Percentiles rank a stretch among this genome's conserved stretches.
Evolutionary conservation across 2,797 vertebrate genomes (phyloP).

Genomic region (Nothura maculosa): DNA sequence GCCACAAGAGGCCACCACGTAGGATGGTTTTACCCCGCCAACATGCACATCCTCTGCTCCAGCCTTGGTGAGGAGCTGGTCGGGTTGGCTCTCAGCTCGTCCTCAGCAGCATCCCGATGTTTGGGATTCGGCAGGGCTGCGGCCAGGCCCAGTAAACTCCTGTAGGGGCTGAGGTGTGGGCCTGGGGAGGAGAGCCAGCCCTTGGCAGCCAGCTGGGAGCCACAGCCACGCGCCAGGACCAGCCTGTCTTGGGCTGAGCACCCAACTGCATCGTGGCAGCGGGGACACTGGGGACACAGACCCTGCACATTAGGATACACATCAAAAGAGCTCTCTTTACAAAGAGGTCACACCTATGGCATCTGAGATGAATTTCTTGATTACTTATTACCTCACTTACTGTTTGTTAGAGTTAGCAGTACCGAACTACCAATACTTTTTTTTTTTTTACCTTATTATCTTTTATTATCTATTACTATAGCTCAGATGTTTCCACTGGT

Average conservation of each 20-base stretch:
- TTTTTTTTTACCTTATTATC: slow-evolving; percentile 7
- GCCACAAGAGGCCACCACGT: background rate
- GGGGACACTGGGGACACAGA: background rate
- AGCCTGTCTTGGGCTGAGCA: too few relatives aligned
- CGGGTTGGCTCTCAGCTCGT: background rate
- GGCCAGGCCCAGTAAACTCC: background rate
- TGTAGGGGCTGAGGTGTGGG: background rate
- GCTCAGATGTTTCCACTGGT: slow-evolving; percentile 14
- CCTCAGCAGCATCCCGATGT: background rate
- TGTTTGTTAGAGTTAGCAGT: background rate
- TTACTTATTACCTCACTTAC: background rate
- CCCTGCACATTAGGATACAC: background rate
- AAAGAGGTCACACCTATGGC: background rate
- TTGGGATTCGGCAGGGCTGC: background rate
- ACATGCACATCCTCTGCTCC: background rate
- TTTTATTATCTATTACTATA: background rate
- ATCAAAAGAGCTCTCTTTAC: background rate
- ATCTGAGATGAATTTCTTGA: background rate
- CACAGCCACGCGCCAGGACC: too few relatives aligned
- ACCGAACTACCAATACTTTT: background rate
- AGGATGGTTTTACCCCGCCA: background rate
- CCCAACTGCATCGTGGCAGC: too few relatives aligned
- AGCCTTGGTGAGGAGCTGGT: background rate
- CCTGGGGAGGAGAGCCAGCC: background rate
- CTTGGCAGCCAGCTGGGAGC: background rate